Evolutionary conservation across 2,113 vertebrate species (phyloP).

Genomic region (Oreochromis aureus): DNA sequence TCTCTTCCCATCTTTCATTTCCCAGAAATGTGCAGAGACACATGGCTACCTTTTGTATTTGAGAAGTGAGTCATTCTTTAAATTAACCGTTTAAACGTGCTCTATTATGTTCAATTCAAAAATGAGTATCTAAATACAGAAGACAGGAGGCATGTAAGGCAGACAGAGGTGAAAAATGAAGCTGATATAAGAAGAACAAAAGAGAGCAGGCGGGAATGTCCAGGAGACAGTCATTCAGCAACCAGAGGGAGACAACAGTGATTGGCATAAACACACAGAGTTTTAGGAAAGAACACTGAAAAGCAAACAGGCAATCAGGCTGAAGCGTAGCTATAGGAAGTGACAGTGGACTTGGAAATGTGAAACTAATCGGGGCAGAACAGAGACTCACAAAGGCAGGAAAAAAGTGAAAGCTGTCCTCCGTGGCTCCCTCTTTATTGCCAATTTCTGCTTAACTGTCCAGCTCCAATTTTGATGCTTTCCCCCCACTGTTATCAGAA

Average conservation of each 20-base stretch:
- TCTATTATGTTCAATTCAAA: neutral
- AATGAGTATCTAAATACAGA: neutral
- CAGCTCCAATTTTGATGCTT: neutral
- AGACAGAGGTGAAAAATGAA: neutral
- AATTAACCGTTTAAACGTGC: neutral
- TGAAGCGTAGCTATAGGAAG: neutral
- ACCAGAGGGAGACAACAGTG: neutral
- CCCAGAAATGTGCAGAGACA: neutral
- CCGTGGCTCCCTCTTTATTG: neutral
- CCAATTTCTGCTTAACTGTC: neutral
- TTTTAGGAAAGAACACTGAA: neutral
- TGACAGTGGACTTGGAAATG: neutral
- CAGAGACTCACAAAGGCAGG: neutral
- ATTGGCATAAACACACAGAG: neutral
- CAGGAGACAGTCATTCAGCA: neutral
- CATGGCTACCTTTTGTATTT: neutral
- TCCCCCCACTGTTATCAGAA: neutral
- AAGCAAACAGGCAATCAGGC: neutral
- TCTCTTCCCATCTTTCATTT: neutral
- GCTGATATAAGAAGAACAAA: neutral
- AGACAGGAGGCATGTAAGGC: neutral
- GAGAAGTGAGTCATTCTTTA: neutral
- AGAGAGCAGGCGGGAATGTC: neutral
- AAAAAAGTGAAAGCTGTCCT: neutral
- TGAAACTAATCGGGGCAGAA: neutral